Conservation (phyloP, 2,888 invertebrate genomes). For the Eulithis prunata region DNA sequence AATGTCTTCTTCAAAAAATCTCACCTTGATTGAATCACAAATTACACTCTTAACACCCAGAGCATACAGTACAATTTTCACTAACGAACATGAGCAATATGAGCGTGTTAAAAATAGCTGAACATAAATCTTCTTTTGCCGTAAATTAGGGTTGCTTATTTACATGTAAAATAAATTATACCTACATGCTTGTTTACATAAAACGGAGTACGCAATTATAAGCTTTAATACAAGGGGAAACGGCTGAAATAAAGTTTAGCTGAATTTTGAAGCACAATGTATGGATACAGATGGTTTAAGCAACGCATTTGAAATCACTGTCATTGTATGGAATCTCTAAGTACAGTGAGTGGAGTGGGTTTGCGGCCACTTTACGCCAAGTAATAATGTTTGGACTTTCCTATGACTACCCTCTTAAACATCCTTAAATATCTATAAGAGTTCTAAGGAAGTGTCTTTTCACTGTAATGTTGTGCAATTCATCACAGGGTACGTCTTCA, state of each 20-base stretch:
- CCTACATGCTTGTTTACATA: slow-evolving; percentile 21
- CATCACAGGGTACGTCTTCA: no score
- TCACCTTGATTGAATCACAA: neutral
- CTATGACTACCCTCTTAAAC: no score
- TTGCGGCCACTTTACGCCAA: no score
- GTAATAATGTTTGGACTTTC: no score
- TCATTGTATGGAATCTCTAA: no score
- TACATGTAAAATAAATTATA: slow-evolving; percentile 25
- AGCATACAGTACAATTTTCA: neutral
- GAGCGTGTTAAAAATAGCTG: slow-evolving; percentile 10
- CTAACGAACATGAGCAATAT: neutral
- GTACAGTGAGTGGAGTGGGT: no score
- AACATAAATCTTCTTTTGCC: slow-evolving; percentile 26
- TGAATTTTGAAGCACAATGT: no score
- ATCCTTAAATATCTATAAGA: no score
- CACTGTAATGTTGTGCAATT: no score
- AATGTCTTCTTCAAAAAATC: neutral
- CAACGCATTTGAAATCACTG: no score
- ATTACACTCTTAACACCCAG: neutral
- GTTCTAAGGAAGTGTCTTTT: no score
- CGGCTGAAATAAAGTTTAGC: neutral
- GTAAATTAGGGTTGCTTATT: slow-evolving; percentile 33
- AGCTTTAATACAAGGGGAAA: slow-evolving; percentile 12
- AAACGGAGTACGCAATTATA: slow-evolving; percentile 1
- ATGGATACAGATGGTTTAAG: no score